phyloP scores from a whole-genome alignment of 2,113 vertebrate genomes.

The Melierax canorus region DNA sequence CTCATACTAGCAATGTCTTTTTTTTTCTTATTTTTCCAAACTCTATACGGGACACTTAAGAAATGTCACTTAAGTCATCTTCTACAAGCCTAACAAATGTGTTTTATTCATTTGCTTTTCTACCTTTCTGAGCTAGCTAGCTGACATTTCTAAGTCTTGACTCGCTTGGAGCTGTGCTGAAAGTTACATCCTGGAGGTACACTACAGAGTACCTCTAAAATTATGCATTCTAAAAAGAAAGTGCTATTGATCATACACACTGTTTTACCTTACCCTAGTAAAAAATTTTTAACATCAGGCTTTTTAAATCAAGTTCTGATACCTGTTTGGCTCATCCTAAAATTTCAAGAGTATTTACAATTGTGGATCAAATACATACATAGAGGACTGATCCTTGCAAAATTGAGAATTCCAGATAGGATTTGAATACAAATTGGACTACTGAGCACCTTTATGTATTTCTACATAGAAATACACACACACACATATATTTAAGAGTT shows the following conservation, averaged over 20 bases:
- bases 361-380: neutral
- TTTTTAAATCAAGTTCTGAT: neutral
- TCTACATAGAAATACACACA: neutral
- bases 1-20: neutral
- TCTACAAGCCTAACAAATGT: neutral
- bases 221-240: neutral
- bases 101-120: neutral
- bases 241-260: neutral
- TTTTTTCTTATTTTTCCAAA: neutral
- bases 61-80: neutral
- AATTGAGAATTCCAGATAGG: neutral
- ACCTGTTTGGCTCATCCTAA: neutral
- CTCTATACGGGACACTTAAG: neutral
- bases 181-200: neutral
- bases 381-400: neutral
- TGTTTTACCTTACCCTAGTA: neutral
- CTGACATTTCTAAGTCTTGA: neutral
- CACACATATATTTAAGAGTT: neutral
- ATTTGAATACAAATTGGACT: neutral
- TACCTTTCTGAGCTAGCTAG: neutral
- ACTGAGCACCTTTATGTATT: neutral
- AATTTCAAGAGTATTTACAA: neutral
- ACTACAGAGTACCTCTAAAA: neutral
- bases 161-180: neutral
- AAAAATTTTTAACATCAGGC: neutral